phyloP scores from a whole-genome alignment of 2,797 vertebrate genomes.

The Alosa sapidissima region DNA sequence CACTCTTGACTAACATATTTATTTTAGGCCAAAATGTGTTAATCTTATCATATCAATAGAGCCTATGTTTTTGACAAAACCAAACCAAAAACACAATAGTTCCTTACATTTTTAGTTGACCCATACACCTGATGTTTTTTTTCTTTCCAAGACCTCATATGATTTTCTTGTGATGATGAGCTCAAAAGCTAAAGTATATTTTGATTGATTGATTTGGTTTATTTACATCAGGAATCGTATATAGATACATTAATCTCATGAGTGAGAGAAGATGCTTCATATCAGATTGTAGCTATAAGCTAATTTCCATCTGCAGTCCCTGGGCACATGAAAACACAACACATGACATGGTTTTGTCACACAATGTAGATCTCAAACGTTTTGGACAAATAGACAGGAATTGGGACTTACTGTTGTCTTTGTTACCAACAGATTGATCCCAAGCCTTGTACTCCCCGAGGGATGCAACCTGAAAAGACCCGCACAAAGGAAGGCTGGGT shows the following conservation, averaged over 20 bases:
- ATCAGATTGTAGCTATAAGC: no score
- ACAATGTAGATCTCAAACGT: background rate
- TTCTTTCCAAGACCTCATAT: background rate
- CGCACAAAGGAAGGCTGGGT: slow-evolving; percentile 97
- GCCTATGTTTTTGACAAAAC: background rate
- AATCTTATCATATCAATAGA: background rate
- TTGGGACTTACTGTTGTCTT: slow-evolving; percentile 14
- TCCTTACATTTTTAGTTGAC: background rate
- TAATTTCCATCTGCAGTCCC: no score
- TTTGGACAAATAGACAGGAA: background rate
- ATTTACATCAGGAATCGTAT: no score
- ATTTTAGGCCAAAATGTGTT: background rate
- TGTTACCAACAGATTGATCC: slow-evolving; percentile 89
- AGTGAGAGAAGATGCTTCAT: no score
- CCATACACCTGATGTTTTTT: background rate
- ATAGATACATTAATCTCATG: no score
- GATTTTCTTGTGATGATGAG: no score
- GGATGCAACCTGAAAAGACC: slow-evolving; percentile 97
- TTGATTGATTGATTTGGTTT: no score
- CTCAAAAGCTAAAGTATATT: no score
- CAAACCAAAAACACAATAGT: no score
- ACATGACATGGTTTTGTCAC: background rate
- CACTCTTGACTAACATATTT: background rate
- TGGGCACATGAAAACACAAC: background rate
- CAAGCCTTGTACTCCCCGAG: slow-evolving; percentile 98